Percentiles rank a stretch among this genome's conserved stretches.
Evolutionary conservation across 1,140 invertebrate species (phyloP).

Genomic region (Plodia interpunctella): DNA sequence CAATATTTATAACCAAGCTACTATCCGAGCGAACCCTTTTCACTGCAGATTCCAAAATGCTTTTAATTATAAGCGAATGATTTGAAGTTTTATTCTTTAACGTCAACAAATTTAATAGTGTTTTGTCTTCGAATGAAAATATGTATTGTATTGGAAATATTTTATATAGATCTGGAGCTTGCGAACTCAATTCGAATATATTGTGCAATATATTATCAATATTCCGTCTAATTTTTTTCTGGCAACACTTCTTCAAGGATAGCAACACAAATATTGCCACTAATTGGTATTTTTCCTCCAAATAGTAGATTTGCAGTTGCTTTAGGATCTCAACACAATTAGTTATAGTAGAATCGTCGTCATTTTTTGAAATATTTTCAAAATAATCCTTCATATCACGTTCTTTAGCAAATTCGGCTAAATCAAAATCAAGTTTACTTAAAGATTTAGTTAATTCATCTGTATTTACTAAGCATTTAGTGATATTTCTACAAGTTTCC

Average conservation of each 20-base stretch:
- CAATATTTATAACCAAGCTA: slow-evolving; percentile 49
- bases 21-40: slow-evolving; percentile 62
- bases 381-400: slow-evolving; percentile 41
- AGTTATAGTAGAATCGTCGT: slow-evolving; percentile 28
- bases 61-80: slow-evolving; percentile 43
- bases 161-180: slow-evolving; percentile 59
- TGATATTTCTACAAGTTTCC: slow-evolving; percentile 44
- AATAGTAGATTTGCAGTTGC: slow-evolving; percentile 47
- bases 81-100: slow-evolving; percentile 53
- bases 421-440: slow-evolving; percentile 44
- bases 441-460: slow-evolving; percentile 44
- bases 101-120: slow-evolving; percentile 46
- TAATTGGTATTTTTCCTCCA: slow-evolving; percentile 60
- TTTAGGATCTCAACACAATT: slow-evolving; percentile 44
- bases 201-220: slow-evolving; percentile 46
- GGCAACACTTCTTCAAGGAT: slow-evolving; percentile 47
- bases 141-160: slow-evolving; percentile 50
- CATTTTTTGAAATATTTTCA: slow-evolving; percentile 28
- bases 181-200: slow-evolving; percentile 54
- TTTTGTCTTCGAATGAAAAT: slow-evolving; percentile 49
- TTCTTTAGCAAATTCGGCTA: slow-evolving; percentile 39
- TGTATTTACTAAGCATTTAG: slow-evolving; percentile 45
- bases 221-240: slow-evolving; percentile 46
- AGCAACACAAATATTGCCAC: slow-evolving; percentile 52
- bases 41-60: slow-evolving; percentile 49